Percentiles rank a stretch among this genome's conserved stretches.
phyloP scores from a whole-genome alignment of 2,888 invertebrate species.

The Bimastos eiseni region DNA sequence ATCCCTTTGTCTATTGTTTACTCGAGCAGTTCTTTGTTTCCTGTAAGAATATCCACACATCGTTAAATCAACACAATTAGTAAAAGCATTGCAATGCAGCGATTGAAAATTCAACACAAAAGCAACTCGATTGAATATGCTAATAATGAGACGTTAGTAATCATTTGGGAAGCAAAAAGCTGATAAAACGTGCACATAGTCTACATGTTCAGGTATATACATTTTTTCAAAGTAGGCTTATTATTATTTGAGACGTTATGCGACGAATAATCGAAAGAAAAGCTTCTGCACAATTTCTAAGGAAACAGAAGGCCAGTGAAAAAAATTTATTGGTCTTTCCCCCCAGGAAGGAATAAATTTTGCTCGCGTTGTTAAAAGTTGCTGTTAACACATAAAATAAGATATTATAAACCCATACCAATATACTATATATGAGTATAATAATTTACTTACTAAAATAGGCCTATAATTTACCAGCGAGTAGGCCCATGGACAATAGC shows the following conservation, averaged over 20 bases:
- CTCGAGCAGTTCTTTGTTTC: neutral
- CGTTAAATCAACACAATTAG: neutral
- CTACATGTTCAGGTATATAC: neutral
- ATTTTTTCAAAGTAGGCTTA: neutral
- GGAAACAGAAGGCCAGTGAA: too few relatives aligned
- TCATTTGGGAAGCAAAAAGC: neutral
- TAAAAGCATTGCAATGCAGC: neutral
- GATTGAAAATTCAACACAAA: neutral
- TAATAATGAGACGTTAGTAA: neutral
- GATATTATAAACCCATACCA: too few relatives aligned
- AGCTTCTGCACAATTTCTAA: neutral
- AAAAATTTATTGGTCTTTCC: too few relatives aligned
- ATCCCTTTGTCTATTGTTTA: conserved; percentile 2
- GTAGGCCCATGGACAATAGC: too few relatives aligned
- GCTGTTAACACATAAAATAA: too few relatives aligned
- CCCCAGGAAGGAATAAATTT: too few relatives aligned
- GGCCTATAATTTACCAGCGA: too few relatives aligned
- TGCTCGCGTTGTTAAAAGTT: too few relatives aligned
- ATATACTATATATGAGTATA: too few relatives aligned
- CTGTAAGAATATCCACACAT: conserved; percentile 7
- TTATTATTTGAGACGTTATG: neutral
- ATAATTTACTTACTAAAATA: too few relatives aligned
- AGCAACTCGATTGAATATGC: neutral
- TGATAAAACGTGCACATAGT: neutral
- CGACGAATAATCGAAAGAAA: neutral